Evolutionary conservation across 2,113 vertebrate species (phyloP).

Genomic region (Onychostruthus taczanowskii): DNA sequence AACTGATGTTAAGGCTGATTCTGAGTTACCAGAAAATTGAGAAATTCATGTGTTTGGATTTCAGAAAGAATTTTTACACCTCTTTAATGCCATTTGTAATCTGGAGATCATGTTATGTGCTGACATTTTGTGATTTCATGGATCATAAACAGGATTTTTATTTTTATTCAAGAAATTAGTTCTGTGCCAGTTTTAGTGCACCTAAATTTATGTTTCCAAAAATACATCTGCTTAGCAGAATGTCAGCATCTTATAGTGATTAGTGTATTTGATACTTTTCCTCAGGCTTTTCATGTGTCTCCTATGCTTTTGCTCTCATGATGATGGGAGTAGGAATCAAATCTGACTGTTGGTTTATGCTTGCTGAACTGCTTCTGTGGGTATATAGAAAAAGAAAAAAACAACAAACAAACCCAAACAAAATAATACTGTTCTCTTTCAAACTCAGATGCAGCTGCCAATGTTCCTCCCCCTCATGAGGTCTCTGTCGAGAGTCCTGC

Average conservation of each 20-base stretch:
- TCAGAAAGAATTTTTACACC: not conserved
- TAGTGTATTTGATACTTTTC: not conserved
- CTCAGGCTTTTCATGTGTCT: not conserved
- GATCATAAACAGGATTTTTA: not conserved
- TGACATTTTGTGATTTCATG: not conserved
- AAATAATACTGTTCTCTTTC: not conserved
- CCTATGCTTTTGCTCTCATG: not conserved
- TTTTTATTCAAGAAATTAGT: not conserved
- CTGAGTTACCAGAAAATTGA: not conserved
- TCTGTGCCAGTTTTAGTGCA: not conserved
- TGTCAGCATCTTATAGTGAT: not conserved
- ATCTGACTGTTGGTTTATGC: not conserved
- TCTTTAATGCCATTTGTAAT: not conserved
- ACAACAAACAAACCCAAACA: not conserved
- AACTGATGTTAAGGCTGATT: not conserved
- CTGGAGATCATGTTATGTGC: not conserved
- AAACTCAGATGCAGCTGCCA: slow-evolving; percentile 65
- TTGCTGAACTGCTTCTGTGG: not conserved
- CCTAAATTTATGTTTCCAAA: not conserved
- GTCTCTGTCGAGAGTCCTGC: slow-evolving; percentile 38
- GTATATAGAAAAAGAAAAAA: not conserved
- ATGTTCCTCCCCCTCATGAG: slow-evolving; percentile 49
- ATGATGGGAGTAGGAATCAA: not conserved
- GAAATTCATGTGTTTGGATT: not conserved
- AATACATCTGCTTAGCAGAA: not conserved